Evolutionary conservation across 2,888 invertebrate species (phyloP).

Genomic region (Cantharis flavilabris): DNA sequence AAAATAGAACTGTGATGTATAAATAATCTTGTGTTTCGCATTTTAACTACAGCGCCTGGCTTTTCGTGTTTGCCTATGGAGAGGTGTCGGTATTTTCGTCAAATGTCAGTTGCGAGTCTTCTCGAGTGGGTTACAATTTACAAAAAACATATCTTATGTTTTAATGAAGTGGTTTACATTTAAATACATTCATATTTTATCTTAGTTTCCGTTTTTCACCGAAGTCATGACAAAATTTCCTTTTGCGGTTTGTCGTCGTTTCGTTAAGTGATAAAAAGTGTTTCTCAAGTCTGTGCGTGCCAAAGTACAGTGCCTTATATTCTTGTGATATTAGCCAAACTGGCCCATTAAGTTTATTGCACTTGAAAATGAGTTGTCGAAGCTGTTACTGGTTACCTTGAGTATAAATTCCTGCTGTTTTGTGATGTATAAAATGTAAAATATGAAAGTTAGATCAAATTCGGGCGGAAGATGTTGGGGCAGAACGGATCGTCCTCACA

Average conservation of each 20-base stretch:
- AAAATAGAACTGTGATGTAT: background rate
- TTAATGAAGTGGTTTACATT: background rate
- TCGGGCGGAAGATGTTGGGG: constrained; percentile 28
- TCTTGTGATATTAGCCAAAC: constrained; percentile 9
- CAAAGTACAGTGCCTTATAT: constrained; percentile 13
- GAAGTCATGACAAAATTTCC: constrained; percentile 28
- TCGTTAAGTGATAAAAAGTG: background rate
- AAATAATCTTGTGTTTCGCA: background rate
- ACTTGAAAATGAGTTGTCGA: background rate
- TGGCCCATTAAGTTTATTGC: constrained; percentile 20
- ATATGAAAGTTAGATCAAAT: constrained; percentile 26
- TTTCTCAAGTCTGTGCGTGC: constrained; percentile 11
- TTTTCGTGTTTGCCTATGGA: background rate
- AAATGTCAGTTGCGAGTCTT: background rate
- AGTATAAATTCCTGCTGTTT: background rate
- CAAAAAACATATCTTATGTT: background rate
- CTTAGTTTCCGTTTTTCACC: constrained; percentile 29
- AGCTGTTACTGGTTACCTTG: background rate
- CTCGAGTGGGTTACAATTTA: background rate
- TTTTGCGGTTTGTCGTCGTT: constrained; percentile 13
- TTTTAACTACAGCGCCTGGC: background rate
- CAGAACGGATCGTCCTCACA: constrained; percentile 34
- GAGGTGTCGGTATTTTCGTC: background rate
- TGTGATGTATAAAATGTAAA: constrained; percentile 5
- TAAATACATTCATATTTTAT: constrained; percentile 17